Percentiles rank a stretch among this genome's conserved stretches.
Conservation (phyloP, 2,113 vertebrate genomes). For the Lynx canadensis region DNA sequence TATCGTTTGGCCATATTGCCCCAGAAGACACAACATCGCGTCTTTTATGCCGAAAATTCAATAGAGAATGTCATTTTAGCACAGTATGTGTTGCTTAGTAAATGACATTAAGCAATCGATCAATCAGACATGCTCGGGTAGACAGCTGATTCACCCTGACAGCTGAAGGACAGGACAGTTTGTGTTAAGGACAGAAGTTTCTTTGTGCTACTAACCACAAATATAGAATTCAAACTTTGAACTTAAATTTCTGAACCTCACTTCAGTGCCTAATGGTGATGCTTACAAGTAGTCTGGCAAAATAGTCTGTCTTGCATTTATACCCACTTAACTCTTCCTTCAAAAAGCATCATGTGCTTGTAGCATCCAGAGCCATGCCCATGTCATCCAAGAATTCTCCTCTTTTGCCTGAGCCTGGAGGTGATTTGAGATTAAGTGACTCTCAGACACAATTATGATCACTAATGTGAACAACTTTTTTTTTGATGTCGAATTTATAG, state of each 20-base stretch:
- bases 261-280: not conserved
- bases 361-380: not conserved
- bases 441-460: not conserved
- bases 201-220: not conserved
- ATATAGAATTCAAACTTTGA: not conserved
- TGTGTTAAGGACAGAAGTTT: not conserved
- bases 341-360: rapidly evolving
- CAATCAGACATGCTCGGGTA: not conserved
- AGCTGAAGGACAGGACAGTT: not conserved
- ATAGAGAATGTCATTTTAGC: not conserved
- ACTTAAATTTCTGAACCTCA: not conserved
- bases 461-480: not conserved
- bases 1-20: not conserved
- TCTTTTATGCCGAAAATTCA: not conserved
- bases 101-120: constrained; percentile 9
- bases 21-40: not conserved
- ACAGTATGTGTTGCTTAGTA: not conserved
- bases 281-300: not conserved
- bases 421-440: constrained; percentile 9
- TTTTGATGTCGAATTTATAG: not conserved
- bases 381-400: not conserved
- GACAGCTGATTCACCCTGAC: constrained; percentile 15
- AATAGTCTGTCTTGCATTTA: not conserved
- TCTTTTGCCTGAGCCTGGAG: not conserved
- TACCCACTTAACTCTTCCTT: not conserved